Evolutionary conservation across 2,797 vertebrate species (phyloP).

Genomic region (Sarcoramphus papa): DNA sequence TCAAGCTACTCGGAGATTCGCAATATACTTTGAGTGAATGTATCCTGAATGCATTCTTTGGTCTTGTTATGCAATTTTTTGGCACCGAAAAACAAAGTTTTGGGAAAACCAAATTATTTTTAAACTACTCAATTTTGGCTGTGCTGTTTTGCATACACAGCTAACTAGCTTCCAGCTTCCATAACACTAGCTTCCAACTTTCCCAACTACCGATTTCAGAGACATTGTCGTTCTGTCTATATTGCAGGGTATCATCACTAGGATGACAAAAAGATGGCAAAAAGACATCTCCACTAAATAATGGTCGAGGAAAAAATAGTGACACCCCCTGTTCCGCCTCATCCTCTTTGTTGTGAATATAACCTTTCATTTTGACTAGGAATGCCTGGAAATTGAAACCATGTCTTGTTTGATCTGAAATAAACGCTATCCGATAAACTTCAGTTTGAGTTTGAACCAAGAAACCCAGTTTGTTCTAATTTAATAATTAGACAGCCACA

Average conservation of each 20-base stretch:
- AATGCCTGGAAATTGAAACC: neutral
- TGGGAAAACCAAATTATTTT: neutral
- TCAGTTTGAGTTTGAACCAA: neutral
- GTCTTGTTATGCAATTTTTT: neutral
- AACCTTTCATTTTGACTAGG: neutral
- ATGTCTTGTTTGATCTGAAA: neutral
- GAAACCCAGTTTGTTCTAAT: neutral
- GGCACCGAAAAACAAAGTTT: neutral
- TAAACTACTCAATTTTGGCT: neutral
- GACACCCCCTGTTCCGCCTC: neutral
- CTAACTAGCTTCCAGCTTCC: neutral
- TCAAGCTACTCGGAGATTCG: neutral
- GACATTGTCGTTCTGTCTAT: neutral
- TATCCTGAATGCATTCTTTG: neutral
- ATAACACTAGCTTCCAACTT: neutral
- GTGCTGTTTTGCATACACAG: neutral
- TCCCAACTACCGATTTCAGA: neutral
- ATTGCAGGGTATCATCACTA: neutral
- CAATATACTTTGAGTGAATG: neutral
- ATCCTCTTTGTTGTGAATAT: neutral
- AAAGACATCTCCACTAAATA: neutral
- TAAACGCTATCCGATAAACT: neutral
- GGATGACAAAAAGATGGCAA: neutral
- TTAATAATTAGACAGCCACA: neutral
- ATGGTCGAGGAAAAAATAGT: neutral